Base-by-base conservation (phyloP, 2,888 invertebrate species). In the Atrina japonica region DNA sequence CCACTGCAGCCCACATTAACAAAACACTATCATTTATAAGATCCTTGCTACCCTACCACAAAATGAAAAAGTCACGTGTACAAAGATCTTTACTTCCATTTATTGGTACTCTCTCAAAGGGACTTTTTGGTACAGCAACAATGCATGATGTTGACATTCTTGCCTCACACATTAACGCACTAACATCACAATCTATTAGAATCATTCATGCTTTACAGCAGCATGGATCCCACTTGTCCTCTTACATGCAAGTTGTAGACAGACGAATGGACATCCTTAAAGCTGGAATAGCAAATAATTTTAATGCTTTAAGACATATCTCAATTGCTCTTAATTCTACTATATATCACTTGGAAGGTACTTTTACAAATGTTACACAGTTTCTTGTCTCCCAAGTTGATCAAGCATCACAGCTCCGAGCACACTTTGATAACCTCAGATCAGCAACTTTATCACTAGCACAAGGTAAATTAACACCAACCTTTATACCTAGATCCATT, bases 151-250 rank as follows among this genome's bases (percentile, higher is more conserved):
- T 66, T 3, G 49, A 66, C 14, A 43, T 56, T 16, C 18, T 66
- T 16, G 66, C 66, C 0, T 21, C 45, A 3, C 71, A 71, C 27
- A 61, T 68, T 27, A 74, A 74, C 35, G 47, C 50, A 18, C 30
- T 75, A 11, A 60, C 14, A 11, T 60, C 41, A 40, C 23, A 59
- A 23, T 66, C 35, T n/a, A 49, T 16, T 16, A 47, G 52, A 14
- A 47, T 74, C 1, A 14, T 60, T 25, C 55, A 61, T 21, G 53
- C 56, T 14, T 16, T 75, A 3, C 11, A 14, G 1, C 71, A 71
- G 35, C 68, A 75, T 47, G 75, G 60, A 40, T 43, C 59, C 21
- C 68, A 75, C 35, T 9, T 75, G 9, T 49, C 59, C 14, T 72
- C 71, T 2, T 71, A 49, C 43, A 69, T 75, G 5, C 27, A 47